phyloP scores from a whole-genome alignment of 1,140 invertebrate genomes.

The Tetranychus cinnabarinus region DNA sequence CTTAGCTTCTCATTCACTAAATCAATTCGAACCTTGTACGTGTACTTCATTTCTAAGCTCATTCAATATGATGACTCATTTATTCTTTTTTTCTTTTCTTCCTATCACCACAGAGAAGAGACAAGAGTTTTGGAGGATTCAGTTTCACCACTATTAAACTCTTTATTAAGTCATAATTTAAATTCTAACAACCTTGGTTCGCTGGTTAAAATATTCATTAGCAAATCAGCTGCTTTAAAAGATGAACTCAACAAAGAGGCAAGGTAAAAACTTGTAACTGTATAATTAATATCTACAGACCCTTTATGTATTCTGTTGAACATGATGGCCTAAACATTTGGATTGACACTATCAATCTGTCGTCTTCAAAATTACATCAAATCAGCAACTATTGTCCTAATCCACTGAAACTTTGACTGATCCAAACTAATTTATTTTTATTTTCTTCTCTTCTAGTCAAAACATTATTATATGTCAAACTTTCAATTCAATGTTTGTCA shows the following conservation, averaged over 20 bases:
- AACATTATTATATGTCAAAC: slow-evolving; percentile 47
- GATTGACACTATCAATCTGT: no score
- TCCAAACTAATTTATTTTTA: neutral
- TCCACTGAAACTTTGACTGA: no score
- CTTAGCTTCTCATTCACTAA: slow-evolving; percentile 61
- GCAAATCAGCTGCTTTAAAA: slow-evolving; percentile 48
- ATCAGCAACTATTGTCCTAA: no score
- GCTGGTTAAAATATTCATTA: slow-evolving; percentile 55
- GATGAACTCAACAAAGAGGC: slow-evolving; percentile 17
- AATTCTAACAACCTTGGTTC: slow-evolving; percentile 64
- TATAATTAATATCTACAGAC: no score
- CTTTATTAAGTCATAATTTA: slow-evolving; percentile 36
- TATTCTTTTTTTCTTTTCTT: slow-evolving; percentile 9
- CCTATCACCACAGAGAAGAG: neutral
- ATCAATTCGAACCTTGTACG: slow-evolving; percentile 43
- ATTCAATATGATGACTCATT: neutral
- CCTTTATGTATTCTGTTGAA: no score
- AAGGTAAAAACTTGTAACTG: neutral
- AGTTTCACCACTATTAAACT: slow-evolving; percentile 1
- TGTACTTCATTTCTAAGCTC: slow-evolving; percentile 8
- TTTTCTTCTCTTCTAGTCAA: neutral
- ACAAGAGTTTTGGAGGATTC: slow-evolving; percentile 4
- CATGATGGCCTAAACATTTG: no score
- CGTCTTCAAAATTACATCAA: no score
- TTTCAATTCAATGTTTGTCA: slow-evolving; percentile 74